Evolutionary conservation across 2,888 invertebrate species (phyloP), one percentile per base, ranked within the genome.

Genomic region (Tenthredo distinguenda): DNA sequence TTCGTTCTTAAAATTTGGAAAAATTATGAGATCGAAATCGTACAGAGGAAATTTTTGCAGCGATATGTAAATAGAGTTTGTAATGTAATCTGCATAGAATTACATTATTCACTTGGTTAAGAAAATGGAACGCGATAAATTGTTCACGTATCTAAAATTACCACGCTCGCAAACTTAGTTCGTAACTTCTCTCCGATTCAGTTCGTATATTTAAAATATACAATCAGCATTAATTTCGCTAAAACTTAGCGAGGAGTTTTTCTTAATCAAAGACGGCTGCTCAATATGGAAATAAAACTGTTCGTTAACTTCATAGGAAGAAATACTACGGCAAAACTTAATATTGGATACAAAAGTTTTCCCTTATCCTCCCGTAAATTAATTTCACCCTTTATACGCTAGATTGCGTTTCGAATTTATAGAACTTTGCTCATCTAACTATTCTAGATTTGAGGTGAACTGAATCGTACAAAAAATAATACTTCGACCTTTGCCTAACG

Each of bases 141-240:
- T 15, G 21, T 68, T 34, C 34, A 34, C 68, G 18, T 68, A 68
- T 34, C 68, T 34, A 18, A 68, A 34, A 34, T 26, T 68, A 34
- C 34, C 18, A 68, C 68, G 34, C 31, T 68, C 12, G 18, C 5
- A 68, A 12, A 58, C 58, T 58, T 26, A 62, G 62, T 62, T 62
- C 26, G 58, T 21, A 50, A 18, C 62, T 62, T 62, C 2, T 50
- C 50, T 18, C 18, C 6, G 50, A 50, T 50, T 50, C 50, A 18
- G 50, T 50, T 50, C 50, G 55, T 55, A 55, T n/a, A 55, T 55
- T n/a, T 7, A 55, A 47, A 47, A 47, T 47, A 47, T 55, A 55
- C 55, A 55, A 55, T 55, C 55, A 55, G 55, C n/a, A 55, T 55
- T n/a, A 55, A 55, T 55, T n/a, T n/a, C 55, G 55, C n/a, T 55